These are phyloP conservation scores for Enteromius argenteus DNA, from an alignment of 2,797 vertebrate genomes.

Conservation along the genomic window DNA sequence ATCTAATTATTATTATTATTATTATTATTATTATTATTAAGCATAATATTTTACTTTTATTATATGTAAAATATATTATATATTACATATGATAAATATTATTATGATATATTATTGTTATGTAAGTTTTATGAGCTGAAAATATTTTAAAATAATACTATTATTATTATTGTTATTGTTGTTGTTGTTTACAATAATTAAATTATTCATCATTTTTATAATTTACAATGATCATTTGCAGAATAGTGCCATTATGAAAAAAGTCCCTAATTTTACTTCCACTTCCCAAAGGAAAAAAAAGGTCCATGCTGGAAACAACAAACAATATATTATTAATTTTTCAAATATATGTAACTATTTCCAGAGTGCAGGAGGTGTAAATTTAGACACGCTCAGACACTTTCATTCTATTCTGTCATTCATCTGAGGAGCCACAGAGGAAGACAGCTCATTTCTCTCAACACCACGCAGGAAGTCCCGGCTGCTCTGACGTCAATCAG, in stretches of 20 bases:
- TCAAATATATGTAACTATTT: slow-evolving; percentile 12
- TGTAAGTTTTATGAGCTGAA: background rate
- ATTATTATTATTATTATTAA: background rate
- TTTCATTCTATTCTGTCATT: slow-evolving; percentile 17
- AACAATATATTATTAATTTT: background rate
- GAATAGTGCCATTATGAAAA: background rate
- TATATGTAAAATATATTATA: background rate
- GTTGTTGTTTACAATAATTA: background rate
- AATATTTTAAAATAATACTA: background rate
- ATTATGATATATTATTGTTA: background rate
- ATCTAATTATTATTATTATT: too few relatives aligned
- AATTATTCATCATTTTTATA: background rate
- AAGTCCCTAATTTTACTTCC: background rate
- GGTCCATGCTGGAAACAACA: background rate
- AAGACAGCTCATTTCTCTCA: slow-evolving; percentile 66
- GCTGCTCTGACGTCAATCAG: slow-evolving; percentile 76
- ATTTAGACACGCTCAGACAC: slow-evolving; percentile 12
- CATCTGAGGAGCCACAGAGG: slow-evolving; percentile 63
- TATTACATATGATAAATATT: background rate
- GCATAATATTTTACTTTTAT: background rate
- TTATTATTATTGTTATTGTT: background rate
- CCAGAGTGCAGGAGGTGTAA: slow-evolving; percentile 11
- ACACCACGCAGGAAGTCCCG: slow-evolving; percentile 67
- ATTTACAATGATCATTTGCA: background rate
- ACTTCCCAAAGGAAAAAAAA: background rate